Evolutionary conservation across 2,113 vertebrate genomes (phyloP), one percentile per base, ranked within the genome.

Genomic region (Rhabdornis inornatus): DNA sequence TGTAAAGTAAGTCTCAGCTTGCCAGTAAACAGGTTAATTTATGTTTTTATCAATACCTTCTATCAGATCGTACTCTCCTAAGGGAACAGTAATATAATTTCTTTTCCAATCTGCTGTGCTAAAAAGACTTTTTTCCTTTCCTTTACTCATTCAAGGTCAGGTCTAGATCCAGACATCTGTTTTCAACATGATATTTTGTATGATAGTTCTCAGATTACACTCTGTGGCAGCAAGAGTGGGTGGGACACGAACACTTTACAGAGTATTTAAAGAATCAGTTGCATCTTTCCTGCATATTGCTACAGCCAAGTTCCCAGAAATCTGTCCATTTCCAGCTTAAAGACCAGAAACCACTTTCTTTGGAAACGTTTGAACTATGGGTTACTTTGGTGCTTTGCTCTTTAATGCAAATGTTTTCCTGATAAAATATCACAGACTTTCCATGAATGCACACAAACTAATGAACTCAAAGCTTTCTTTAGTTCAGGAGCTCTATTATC

Each of bases 131-230:
- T 78, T 47, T 79, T 16, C 47, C 35, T 90, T 74, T 77, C 15
- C 44, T 78, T 80, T 93, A 11, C 15, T 91, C 27, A 10, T 56
- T 93, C 71, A 94, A 78, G 56, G 56, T 79, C 71, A 65, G 21
- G 45, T 76, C 90, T 93, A 78, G 40, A 75, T 74, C 53, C 80
- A 95, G 53, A 89, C 44, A 56, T 89, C 88, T 96, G 83, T 89
- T 95, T 88, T 65, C 60, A 69, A 52, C 59, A 79, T 76, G 27
- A 11, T n/a, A 18, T 44, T 87, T 79, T 84, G 8, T 47, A 33
- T 69, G 35, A 37, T 52, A 33, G 37, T 89, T 94, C 88, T 90
- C 91, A 92, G 57, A 85, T 92, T 94, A 78, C 35, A 28, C 37
- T 69, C 75, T 40, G 63, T 64, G 77, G 72, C 37, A 91, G 28